Evolutionary conservation across 1,140 invertebrate species (phyloP), one percentile per base, ranked within the genome.

Genomic region (Nilaparvata lugens): DNA sequence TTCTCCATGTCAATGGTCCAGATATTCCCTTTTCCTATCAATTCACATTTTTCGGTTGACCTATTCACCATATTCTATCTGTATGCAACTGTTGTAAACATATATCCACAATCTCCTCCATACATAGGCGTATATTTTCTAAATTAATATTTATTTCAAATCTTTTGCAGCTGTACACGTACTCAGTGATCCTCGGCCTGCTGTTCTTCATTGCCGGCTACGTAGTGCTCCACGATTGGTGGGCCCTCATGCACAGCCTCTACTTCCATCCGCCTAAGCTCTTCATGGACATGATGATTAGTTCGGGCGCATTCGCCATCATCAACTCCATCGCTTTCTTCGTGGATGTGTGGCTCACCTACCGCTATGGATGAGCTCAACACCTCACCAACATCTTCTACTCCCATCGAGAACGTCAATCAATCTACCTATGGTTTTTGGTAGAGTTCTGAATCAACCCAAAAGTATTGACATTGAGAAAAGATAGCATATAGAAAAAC

Each of bases 181-280:
- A 86, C 66, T 79, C 83, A 0, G 67, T 81, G 2, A 65, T 82
- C 3, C 83, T 81, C 2, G 76, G 79, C 21, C 71, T 81, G 16
- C 72, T 87, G 61, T 84, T 85, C 66, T 72, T 84, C 1, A 78
- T 83, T 2, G 79, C 84, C 0, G 83, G 79, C 13, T 79, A 75
- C 38, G 72, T 85, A 23, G 80, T 84, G 25, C 76, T 84, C 54
- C 78, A 82, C 64, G 81, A 81, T 74, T 81, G 78, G 78, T 73
- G 70, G 62, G 75, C 72, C 42, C 72, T 77, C 23, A 70, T 74
- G 18, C 68, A 72, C 48, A 77, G 77, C 63, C 74, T 77, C 60
- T 74, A 79, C 31, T 73, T 74, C 45, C 78, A 77, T 58, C 76
- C 79, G 3, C 78, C 80, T 55, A 80, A 81, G 61, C 74, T 79